A percentile compares a stretch with the other conserved stretches of the same genome.
These are phyloP conservation scores for Ploceus nigricollis DNA, from an alignment of 2,113 vertebrate species.

Conservation along the genomic window DNA sequence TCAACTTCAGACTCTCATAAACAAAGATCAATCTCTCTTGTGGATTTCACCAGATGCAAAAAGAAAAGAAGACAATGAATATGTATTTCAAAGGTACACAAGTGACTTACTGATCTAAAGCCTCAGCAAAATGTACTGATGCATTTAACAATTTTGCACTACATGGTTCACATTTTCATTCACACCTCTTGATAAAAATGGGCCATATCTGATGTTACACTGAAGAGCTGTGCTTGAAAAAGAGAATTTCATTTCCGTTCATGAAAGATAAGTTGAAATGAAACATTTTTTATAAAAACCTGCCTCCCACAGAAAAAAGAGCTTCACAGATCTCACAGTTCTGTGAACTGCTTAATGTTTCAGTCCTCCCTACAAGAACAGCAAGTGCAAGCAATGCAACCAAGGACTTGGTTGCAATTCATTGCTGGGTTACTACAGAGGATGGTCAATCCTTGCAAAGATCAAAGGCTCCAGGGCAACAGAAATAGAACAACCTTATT, in stretches of 20 bases:
- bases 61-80: not conserved
- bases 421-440: not conserved
- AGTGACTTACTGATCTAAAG: not conserved
- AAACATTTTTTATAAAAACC: not conserved
- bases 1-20: not conserved
- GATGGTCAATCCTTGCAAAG: not conserved
- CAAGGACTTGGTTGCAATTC: not conserved
- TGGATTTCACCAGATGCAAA: not conserved
- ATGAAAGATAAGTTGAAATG: not conserved
- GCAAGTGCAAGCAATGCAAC: not conserved
- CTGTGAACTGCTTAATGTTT: not conserved
- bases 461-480: not conserved
- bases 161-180: not conserved
- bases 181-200: not conserved
- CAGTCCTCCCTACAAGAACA: not conserved
- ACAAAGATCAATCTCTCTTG: not conserved
- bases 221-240: not conserved
- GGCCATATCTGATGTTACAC: not conserved
- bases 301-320: not conserved
- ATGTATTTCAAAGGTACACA: not conserved
- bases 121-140: not conserved
- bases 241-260: not conserved
- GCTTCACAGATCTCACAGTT: not conserved
- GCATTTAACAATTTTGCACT: not conserved
- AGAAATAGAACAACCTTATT: not conserved